phyloP scores from a whole-genome alignment of 2,797 vertebrate species.

The Premnoplex brunnescens region DNA sequence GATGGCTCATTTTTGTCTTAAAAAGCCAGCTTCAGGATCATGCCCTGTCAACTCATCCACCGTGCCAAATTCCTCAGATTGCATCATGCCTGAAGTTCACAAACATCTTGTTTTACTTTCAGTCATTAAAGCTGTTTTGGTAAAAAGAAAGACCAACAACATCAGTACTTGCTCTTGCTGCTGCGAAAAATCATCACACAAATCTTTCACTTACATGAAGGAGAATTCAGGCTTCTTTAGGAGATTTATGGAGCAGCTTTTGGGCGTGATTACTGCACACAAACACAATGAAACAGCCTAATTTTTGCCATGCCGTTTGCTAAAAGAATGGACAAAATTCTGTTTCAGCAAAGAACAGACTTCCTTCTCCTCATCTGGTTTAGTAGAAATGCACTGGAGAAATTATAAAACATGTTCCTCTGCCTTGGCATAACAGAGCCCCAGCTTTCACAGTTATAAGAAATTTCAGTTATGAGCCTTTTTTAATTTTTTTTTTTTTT shows the following conservation, averaged over 20 bases:
- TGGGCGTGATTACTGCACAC: not conserved
- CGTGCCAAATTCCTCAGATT: not conserved
- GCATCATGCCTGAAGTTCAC: not conserved
- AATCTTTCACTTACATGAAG: not conserved
- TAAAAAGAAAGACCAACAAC: not conserved
- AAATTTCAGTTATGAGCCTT: not conserved
- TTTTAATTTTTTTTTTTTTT: not conserved
- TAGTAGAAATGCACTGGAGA: not conserved
- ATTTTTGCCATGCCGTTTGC: not conserved
- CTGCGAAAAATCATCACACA: not conserved
- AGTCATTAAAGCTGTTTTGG: not conserved
- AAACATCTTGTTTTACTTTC: constrained; percentile 12
- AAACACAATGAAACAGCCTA: not conserved
- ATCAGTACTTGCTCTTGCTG: not conserved
- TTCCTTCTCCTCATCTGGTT: not conserved
- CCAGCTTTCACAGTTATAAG: not conserved
- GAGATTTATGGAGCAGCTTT: not conserved
- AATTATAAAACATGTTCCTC: not conserved
- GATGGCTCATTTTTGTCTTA: constrained; percentile 50
- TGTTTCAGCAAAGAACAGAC: not conserved
- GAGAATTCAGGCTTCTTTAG: not conserved
- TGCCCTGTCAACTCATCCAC: not conserved
- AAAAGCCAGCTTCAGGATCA: not conserved
- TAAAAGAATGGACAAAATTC: not conserved
- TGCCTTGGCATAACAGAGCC: not conserved